Percentiles rank a stretch among this genome's conserved stretches.
Conservation (phyloP, 2,113 vertebrate genomes). For the Dicerorhinus sumatrensis region DNA sequence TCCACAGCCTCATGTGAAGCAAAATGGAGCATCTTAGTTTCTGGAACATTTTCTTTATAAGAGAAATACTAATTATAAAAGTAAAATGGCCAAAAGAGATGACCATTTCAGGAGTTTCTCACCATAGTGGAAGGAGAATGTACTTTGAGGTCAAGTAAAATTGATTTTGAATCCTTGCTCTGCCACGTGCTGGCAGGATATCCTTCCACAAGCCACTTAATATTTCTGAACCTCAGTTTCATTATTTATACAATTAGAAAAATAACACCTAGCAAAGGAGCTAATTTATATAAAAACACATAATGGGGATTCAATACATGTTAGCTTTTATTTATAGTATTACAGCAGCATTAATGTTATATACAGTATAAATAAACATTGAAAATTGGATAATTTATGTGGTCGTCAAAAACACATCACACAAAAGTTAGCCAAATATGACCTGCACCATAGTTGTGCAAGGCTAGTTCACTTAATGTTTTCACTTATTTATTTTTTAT, state of each 20-base stretch:
- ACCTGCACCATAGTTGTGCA: not conserved
- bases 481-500: slow-evolving; percentile 41
- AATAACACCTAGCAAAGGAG: not conserved
- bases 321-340: slow-evolving; percentile 33
- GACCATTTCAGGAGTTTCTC: slow-evolving; percentile 15
- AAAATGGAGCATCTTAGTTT: slow-evolving; percentile 8
- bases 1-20: not conserved
- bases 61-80: slow-evolving; percentile 13
- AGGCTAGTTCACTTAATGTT: slow-evolving; percentile 46
- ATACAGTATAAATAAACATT: not conserved
- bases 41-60: not conserved
- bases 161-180: slow-evolving; percentile 19
- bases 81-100: not conserved
- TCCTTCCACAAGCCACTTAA: not conserved
- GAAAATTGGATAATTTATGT: slow-evolving; percentile 1
- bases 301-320: not conserved
- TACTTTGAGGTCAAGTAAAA: not conserved
- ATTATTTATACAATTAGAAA: slow-evolving; percentile 39
- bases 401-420: not conserved
- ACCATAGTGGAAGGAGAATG: not conserved
- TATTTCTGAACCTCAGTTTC: slow-evolving; percentile 3
- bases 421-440: slow-evolving; percentile 14
- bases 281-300: not conserved
- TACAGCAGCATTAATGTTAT: not conserved
- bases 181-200: not conserved